phyloP scores from a whole-genome alignment of 2,113 vertebrate genomes.

The Sakesphorus luctuosus region DNA sequence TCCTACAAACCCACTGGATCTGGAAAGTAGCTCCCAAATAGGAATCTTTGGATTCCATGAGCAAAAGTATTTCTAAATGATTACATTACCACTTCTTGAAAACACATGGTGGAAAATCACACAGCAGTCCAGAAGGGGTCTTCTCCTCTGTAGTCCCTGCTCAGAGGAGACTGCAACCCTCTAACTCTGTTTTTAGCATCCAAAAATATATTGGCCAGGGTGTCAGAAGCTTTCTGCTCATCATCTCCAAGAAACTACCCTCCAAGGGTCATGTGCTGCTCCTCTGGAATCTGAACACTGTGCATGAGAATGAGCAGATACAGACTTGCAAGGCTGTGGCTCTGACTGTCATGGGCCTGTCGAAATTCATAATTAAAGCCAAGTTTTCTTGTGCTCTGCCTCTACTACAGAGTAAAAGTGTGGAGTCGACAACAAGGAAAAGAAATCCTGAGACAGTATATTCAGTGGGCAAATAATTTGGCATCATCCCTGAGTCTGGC shows the following conservation, averaged over 20 bases:
- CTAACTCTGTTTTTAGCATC: background rate
- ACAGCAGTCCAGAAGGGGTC: background rate
- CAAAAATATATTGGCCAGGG: background rate
- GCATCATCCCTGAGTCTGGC: background rate
- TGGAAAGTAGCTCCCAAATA: conserved; percentile 26
- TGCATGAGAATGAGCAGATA: conserved; percentile 35
- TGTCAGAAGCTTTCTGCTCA: conserved; percentile 28
- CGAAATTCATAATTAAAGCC: conserved; percentile 45
- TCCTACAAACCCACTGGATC: background rate
- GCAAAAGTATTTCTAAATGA: conserved; percentile 22
- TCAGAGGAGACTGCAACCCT: background rate
- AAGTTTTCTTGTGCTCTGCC: background rate
- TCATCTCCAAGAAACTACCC: background rate
- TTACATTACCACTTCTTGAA: conserved; percentile 38
- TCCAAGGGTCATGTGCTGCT: background rate
- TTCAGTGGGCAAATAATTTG: background rate
- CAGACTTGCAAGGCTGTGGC: background rate
- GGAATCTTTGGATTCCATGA: conserved; percentile 6
- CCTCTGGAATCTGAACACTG: background rate
- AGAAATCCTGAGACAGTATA: background rate
- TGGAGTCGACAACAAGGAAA: conserved; percentile 20
- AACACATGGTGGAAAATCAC: conserved; percentile 47
- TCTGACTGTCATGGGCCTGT: background rate
- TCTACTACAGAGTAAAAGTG: background rate
- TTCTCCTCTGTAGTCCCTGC: background rate